Base-by-base conservation (phyloP, 2,113 vertebrate genomes). In the Crocuta crocuta region DNA sequence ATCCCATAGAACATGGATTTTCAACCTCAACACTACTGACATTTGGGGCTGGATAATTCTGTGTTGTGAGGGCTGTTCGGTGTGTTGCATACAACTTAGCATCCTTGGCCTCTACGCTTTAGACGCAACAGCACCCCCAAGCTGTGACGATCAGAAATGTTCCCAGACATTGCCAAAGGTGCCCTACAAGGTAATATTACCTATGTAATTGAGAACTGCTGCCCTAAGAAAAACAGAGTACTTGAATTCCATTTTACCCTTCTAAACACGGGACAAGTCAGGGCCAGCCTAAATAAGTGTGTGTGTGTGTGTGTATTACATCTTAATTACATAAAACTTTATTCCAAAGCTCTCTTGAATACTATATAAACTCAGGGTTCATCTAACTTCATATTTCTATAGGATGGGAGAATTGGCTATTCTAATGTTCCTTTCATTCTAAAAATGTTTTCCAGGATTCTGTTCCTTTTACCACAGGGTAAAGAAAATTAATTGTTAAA, bases 401-500 rank as follows among this genome's bases (percentile, higher is more conserved):
- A 48, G 33, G 89, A 96, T 15, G 45, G 39, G 84, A 76, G 78
- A 89, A 79, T 87, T 85, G 55, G 26, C 63, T 33, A n/a, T 45
- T 79, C 10, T 68, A 48, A 63, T 71, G 16, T 89, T 21, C 53
- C 8, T 88, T 92, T 93, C 26, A 86, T 53, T 86, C 50, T 83
- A 45, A 80, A 89, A 58, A 35, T 63, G 12, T 7, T 55, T 53
- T 53, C 45, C 82, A 0, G 33, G 43, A 76, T 45, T 83, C 68
- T 81, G 1, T 90, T 92, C 33, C 7, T 92, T 93, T 81, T 93
- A 85, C n/a, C 9, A 26, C 16, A 50, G 9, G 11, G 21, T 73
- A 82, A 85, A 93, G 53, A 78, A 92, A 87, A 61, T 58, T 70
- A 15, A 79, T 61, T 91, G 45, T 61, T 87, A 63, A 76, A 78